Percentiles rank a stretch among this genome's conserved stretches.
Evolutionary conservation across 1,140 invertebrate species (phyloP).

Genomic region (Ceratosolen solmsi): DNA sequence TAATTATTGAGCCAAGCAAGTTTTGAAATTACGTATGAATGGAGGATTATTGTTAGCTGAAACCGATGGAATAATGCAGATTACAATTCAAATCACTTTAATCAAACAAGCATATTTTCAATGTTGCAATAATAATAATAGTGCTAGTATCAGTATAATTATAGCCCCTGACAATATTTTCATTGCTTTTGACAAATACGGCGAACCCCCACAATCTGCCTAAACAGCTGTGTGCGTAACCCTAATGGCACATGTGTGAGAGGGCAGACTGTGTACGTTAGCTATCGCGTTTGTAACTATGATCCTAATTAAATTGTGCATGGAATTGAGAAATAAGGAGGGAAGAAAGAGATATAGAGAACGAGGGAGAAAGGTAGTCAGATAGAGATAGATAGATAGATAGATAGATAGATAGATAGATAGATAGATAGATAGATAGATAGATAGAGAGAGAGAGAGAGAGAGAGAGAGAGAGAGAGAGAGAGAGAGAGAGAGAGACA

Average conservation of each 20-base stretch:
- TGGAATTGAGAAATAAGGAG: slow-evolving; percentile 18
- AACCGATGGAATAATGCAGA: not conserved
- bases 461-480: not conserved
- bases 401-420: not conserved
- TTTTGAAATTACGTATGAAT: not conserved
- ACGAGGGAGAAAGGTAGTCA: not conserved
- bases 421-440: not conserved
- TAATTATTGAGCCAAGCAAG: not conserved
- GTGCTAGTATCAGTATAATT: not conserved
- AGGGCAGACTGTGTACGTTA: not conserved
- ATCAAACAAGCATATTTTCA: not conserved
- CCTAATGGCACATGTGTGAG: not conserved
- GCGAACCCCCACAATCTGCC: not conserved
- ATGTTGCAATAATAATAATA: too few relatives aligned
- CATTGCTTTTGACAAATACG: not conserved
- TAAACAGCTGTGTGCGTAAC: slow-evolving; percentile 1
- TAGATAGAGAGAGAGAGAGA: not conserved
- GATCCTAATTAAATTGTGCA: slow-evolving; percentile 44
- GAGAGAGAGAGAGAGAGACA: not conserved
- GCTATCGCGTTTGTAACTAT: not conserved
- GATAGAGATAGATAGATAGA: too few relatives aligned
- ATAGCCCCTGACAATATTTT: not conserved
- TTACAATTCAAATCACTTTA: not conserved
- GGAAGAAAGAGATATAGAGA: too few relatives aligned
- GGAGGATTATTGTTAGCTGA: not conserved